phyloP scores from a whole-genome alignment of 2,888 invertebrate species.

The Nemotelus nigrinus region DNA sequence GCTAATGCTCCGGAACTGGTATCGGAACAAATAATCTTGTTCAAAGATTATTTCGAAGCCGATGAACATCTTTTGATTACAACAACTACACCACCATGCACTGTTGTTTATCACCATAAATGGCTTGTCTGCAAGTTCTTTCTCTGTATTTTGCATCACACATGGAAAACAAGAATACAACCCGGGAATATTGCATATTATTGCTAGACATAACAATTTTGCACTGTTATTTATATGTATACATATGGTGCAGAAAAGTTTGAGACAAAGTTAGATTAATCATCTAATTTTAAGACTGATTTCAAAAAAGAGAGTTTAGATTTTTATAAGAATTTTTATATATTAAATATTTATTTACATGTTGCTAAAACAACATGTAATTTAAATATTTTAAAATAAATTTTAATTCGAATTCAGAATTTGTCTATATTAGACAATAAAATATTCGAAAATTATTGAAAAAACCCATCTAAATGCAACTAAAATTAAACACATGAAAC shows the following conservation, averaged over 20 bases:
- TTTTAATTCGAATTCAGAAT: neutral
- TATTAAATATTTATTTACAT: neutral
- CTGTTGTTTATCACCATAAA: no score
- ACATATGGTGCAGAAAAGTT: no score
- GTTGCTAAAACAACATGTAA: neutral
- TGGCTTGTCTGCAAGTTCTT: no score
- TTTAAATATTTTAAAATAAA: neutral
- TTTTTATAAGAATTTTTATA: neutral
- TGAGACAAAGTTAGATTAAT: neutral
- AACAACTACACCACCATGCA: neutral
- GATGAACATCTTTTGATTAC: neutral
- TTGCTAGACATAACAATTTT: neutral
- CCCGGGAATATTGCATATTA: no score
- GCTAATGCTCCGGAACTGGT: no score
- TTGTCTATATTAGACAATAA: conserved; percentile 48
- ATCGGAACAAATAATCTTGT: neutral
- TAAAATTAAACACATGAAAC: no score
- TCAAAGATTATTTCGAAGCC: neutral
- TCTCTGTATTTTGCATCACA: no score
- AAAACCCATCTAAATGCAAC: no score
- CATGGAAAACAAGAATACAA: no score
- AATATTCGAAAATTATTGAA: no score
- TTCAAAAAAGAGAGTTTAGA: conserved; percentile 29
- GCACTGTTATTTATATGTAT: neutral
- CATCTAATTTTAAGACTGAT: conserved; percentile 46